phyloP scores from a whole-genome alignment of 2,888 invertebrate genomes.

The Arctia plantaginis region DNA sequence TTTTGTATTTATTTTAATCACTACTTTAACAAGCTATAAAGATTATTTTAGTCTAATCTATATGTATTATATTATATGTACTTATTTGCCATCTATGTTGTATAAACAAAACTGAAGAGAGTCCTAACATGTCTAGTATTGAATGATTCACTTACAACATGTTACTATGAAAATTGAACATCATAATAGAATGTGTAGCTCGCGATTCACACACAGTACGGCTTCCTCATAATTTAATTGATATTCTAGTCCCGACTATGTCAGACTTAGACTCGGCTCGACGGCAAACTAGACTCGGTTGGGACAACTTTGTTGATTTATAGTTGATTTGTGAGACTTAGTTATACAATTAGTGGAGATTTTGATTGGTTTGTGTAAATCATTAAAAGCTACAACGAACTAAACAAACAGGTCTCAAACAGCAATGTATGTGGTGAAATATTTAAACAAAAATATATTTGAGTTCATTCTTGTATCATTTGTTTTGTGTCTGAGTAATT shows the following conservation, averaged over 20 bases:
- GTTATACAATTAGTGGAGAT: constrained; percentile 5
- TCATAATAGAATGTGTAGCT: constrained; percentile 31
- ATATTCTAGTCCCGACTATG: constrained; percentile 32
- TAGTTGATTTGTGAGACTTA: constrained; percentile 24
- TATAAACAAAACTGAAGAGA: not conserved
- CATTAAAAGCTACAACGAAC: not conserved
- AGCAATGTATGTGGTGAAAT: not conserved
- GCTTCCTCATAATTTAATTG: constrained; percentile 35
- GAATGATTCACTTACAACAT: not conserved
- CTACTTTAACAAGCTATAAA: not conserved
- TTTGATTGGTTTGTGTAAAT: not conserved
- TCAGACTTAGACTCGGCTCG: constrained; percentile 7
- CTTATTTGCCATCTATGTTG: not conserved
- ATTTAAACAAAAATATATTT: no score
- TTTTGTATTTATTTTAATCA: no score
- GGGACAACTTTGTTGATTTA: constrained; percentile 23
- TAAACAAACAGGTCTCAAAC: not conserved
- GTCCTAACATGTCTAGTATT: not conserved
- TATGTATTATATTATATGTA: not conserved
- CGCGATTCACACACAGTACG: constrained; percentile 40
- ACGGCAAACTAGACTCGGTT: constrained; percentile 9
- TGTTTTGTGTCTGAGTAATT: no score
- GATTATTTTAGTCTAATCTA: not conserved
- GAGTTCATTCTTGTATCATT: no score
- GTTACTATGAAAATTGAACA: constrained; percentile 37